Evolutionary conservation across 2,797 vertebrate species (phyloP).

Genomic region (Syncerus caffer): DNA sequence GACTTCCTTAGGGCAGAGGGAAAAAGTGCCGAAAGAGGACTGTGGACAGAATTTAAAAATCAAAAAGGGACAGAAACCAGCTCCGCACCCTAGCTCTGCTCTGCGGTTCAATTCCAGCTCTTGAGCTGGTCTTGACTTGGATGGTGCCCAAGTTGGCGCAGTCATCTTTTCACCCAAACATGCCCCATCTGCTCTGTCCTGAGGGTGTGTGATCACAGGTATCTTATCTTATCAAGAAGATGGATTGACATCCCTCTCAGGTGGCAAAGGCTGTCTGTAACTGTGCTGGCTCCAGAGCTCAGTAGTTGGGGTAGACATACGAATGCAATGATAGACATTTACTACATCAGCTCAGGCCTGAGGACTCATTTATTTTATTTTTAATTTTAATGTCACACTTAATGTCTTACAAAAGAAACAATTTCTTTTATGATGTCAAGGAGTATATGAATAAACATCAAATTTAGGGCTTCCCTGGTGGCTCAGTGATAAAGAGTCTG

Average conservation of each 20-base stretch:
- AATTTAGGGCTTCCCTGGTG: background rate
- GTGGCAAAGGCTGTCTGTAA: background rate
- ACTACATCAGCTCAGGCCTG: background rate
- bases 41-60: background rate
- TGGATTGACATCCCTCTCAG: background rate
- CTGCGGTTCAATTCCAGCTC: background rate
- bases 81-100: background rate
- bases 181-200: slow-evolving; percentile 27
- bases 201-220: slow-evolving; percentile 55
- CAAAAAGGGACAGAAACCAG: background rate
- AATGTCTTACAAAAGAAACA: background rate
- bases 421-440: background rate
- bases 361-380: background rate
- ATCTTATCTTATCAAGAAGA: background rate
- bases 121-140: background rate
- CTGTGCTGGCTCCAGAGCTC: background rate
- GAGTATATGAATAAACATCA: background rate
- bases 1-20: background rate
- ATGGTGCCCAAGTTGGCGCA: slow-evolving; percentile 40
- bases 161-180: background rate
- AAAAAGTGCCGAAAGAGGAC: background rate
- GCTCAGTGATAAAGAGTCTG: background rate
- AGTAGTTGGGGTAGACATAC: background rate
- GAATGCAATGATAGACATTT: slow-evolving; percentile 3
- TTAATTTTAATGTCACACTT: background rate